Evolutionary conservation across 1,140 invertebrate species (phyloP), one percentile per base, ranked within the genome.

Genomic region (Platyura marginata): DNA sequence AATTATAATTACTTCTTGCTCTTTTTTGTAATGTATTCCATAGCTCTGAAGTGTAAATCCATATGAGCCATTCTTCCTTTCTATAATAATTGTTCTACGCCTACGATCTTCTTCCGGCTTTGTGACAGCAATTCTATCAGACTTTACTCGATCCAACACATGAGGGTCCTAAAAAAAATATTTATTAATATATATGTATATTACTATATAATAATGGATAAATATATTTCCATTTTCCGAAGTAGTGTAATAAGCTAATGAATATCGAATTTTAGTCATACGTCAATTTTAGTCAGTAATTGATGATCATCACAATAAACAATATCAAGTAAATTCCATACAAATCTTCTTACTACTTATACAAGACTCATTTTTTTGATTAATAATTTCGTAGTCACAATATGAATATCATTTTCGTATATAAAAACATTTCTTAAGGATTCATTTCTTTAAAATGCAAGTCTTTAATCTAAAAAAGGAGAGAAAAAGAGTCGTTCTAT

Each of bases 21-120:
- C 88, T 57, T 81, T 78, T 55, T 91, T 91, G 61, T 94, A 92
- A 56, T 91, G 87, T 40, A 95, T 92, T 10, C 89, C 89, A 59
- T 95, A 95, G 55, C 88, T 94, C 74, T 95, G 75, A 40, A 95
- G 66, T 0, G 89, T 94, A 59, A 94, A 95, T 3, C 90, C 89
- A 61, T 86, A 95, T 10, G 82, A 83, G n/a, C 82, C 81, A 63
- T 84, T 82, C 53, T 81, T 80, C 64, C 90, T 89, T 56, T 90
- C 83, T 1, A 94, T 78, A 42, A 95, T 90, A 9, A 93, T 93
- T 3, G 89, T 84, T 20, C 89, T 71, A 36, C 86, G 68, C 21
- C 84, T 62, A 39, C 81, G 74, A 55, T 90, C 85, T 51, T 91
- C 86, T 47, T 87, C 83, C 1, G 77, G 75, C 55, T 86, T 81